phyloP scores from a whole-genome alignment of 2,888 invertebrate genomes.

The Apodemia zela region DNA sequence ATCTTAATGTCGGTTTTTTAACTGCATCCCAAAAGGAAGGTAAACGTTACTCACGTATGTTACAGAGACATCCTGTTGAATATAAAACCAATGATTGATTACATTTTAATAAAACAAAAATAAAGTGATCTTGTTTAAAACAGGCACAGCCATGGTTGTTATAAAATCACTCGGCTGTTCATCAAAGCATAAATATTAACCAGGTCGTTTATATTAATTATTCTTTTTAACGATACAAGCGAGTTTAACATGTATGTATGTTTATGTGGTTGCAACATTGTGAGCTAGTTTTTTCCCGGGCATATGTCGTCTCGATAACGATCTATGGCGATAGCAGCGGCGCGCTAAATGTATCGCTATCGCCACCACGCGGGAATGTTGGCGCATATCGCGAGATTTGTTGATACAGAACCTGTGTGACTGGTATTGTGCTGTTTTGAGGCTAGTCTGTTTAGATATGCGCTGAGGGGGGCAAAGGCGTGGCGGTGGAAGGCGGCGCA shows the following conservation, averaged over 20 bases:
- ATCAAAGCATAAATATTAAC: background rate
- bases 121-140: background rate
- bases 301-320: background rate
- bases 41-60: too few species aligned
- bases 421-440: constrained; percentile 25
- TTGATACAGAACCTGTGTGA: constrained; percentile 12
- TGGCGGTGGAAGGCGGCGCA: constrained; percentile 49
- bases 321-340: background rate
- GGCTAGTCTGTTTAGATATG: constrained; percentile 23
- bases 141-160: background rate
- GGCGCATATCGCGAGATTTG: constrained; percentile 11
- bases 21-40: too few species aligned
- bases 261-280: background rate
- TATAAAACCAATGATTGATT: too few species aligned
- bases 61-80: too few species aligned
- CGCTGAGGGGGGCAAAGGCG: constrained; percentile 29
- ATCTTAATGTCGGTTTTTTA: too few species aligned
- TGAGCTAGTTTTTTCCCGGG: background rate
- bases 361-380: background rate
- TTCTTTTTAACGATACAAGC: background rate
- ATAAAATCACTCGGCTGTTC: background rate
- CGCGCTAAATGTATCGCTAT: background rate
- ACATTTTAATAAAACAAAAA: background rate
- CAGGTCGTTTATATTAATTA: background rate
- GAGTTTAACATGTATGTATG: background rate